Conservation (phyloP, 2,797 vertebrate species). For the Poeciliopsis paucimaculata region DNA sequence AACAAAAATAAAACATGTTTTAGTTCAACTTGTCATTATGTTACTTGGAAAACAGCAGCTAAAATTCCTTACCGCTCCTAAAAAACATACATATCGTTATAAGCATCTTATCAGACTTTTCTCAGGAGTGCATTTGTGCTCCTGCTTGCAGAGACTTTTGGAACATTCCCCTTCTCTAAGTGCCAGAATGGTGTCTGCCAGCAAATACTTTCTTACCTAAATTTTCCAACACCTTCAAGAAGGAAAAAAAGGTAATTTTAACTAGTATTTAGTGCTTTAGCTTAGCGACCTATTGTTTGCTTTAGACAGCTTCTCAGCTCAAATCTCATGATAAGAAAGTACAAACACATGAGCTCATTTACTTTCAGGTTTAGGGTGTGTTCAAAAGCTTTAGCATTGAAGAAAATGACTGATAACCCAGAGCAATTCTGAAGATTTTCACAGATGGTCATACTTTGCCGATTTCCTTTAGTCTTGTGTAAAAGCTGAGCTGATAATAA, state of each 20-base stretch:
- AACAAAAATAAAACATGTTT: slow-evolving; percentile 35
- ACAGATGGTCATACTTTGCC: slow-evolving; percentile 12
- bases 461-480: neutral
- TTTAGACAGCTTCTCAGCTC: slow-evolving; percentile 20
- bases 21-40: slow-evolving; percentile 27
- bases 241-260: slow-evolving; percentile 25
- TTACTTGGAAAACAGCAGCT: slow-evolving; percentile 24
- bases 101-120: slow-evolving; percentile 45
- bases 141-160: slow-evolving; percentile 48
- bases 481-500: neutral
- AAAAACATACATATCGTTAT: slow-evolving; percentile 32
- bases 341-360: slow-evolving; percentile 34
- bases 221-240: slow-evolving; percentile 34
- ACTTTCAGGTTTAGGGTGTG: slow-evolving; percentile 10
- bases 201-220: slow-evolving; percentile 33
- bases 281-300: slow-evolving; percentile 26
- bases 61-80: slow-evolving; percentile 21
- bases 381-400: slow-evolving; percentile 6
- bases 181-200: slow-evolving; percentile 49
- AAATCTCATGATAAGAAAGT: slow-evolving; percentile 23
- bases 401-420: slow-evolving; percentile 8
- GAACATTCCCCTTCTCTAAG: slow-evolving; percentile 42
- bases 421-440: slow-evolving; percentile 20
- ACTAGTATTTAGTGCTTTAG: slow-evolving; percentile 29
- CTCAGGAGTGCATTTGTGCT: slow-evolving; percentile 25